A percentile compares a stretch with the other conserved stretches of the same genome.
Conservation (phyloP, 2,113 vertebrate genomes). For the Odontophorus gujanensis region DNA sequence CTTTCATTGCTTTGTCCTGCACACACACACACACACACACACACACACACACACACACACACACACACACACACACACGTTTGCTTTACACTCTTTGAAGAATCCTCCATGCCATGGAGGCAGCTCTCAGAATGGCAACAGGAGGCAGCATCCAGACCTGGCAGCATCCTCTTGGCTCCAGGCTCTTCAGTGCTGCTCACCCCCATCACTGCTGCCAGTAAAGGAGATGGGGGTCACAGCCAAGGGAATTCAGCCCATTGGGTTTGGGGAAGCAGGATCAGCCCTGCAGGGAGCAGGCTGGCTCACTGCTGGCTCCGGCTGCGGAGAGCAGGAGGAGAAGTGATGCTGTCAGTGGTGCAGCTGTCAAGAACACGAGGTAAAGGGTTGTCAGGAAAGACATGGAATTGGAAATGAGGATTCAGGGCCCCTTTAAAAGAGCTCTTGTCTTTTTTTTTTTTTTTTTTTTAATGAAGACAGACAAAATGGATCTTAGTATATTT, state of each 20-base stretch:
- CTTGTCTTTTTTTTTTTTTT: constrained; percentile 19
- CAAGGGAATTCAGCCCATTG: accelerated
- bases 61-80: not conserved
- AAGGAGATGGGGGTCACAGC: accelerated
- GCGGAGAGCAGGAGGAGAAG: not conserved
- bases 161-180: accelerated
- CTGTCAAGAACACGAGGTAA: constrained; percentile 33
- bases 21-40: not conserved
- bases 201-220: accelerated
- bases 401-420: constrained; percentile 60
- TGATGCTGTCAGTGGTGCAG: not conserved
- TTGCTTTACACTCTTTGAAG: not conserved
- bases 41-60: too few relatives aligned
- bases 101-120: not conserved
- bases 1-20: not conserved
- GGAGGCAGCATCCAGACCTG: not conserved
- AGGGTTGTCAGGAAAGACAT: constrained; percentile 18
- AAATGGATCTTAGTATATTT: constrained; percentile 11
- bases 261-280: not conserved
- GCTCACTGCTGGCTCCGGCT: not conserved
- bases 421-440: not conserved
- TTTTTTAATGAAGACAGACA: constrained; percentile 22
- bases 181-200: not conserved
- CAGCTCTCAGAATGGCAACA: not conserved
- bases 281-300: accelerated